These are phyloP conservation scores for Elephantulus edwardii DNA, from an alignment of 2,113 vertebrate species.

Conservation along the genomic window DNA sequence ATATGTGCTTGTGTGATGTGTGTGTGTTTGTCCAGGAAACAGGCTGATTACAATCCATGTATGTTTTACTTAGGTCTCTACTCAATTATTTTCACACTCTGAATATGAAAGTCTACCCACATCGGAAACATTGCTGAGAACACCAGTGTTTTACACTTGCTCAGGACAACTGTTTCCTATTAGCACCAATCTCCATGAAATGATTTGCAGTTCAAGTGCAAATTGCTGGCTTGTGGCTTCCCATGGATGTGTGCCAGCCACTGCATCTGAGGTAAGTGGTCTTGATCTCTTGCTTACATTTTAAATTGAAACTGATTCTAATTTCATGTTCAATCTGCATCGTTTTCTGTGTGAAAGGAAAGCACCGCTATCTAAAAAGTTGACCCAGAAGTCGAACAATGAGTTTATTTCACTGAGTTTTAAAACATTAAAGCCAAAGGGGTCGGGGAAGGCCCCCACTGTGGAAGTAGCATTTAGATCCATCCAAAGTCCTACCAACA, in stretches of 20 bases:
- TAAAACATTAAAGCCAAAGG: background rate
- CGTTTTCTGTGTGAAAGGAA: background rate
- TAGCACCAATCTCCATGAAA: background rate
- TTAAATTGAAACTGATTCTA: background rate
- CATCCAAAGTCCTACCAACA: background rate
- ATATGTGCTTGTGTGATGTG: background rate
- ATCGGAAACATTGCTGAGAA: background rate
- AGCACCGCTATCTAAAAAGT: background rate
- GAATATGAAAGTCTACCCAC: background rate
- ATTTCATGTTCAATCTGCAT: background rate
- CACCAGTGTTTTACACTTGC: background rate
- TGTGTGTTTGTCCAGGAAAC: background rate
- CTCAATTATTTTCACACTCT: background rate
- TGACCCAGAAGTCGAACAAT: background rate
- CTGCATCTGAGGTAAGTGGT: background rate
- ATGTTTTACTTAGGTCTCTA: background rate
- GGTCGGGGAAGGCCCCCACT: background rate
- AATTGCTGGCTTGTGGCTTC: background rate
- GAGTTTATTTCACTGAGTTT: background rate
- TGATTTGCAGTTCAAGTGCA: background rate
- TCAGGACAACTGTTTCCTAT: background rate
- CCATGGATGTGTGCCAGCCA: background rate
- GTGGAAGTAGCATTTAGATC: background rate
- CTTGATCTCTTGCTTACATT: background rate
- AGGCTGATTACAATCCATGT: background rate